Conservation (phyloP, 2,888 invertebrate species). For the Zygaena filipendulae region DNA sequence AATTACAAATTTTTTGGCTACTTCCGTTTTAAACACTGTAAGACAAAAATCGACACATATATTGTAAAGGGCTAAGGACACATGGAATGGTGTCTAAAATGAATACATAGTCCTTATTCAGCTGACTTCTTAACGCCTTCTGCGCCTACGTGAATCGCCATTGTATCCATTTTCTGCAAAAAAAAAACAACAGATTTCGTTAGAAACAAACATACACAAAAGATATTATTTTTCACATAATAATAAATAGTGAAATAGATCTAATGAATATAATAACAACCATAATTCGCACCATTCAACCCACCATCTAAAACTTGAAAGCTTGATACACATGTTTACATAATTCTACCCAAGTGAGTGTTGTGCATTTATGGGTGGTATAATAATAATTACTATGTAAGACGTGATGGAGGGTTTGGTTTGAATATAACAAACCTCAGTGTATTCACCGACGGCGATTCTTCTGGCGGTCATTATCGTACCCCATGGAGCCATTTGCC, state of each 20-base stretch:
- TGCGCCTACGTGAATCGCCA: conserved; percentile 58
- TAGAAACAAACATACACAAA: conserved; percentile 9
- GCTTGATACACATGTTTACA: too few species aligned
- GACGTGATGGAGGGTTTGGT: too few species aligned
- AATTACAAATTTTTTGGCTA: too few species aligned
- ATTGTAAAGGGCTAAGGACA: not conserved
- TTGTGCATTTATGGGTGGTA: too few species aligned
- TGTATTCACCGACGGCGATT: conserved; percentile 58
- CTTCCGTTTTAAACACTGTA: conserved; percentile 7
- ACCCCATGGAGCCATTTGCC: conserved; percentile 61
- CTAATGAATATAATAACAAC: conserved; percentile 13
- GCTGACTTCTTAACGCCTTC: conserved; percentile 58
- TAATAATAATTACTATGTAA: too few species aligned
- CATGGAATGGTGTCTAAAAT: too few species aligned
- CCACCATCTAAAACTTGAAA: too few species aligned
- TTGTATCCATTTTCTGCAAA: conserved; percentile 61
- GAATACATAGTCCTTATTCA: too few species aligned
- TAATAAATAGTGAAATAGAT: too few species aligned
- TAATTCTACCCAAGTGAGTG: too few species aligned
- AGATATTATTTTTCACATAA: too few species aligned
- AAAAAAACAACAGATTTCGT: conserved; percentile 23
- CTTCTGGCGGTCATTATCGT: conserved; percentile 63
- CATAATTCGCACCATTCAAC: too few species aligned
- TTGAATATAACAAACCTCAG: conserved; percentile 63
- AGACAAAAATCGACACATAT: not conserved